A percentile compares a stretch with the other conserved stretches of the same genome.
These are phyloP conservation scores for Enoplosus armatus DNA, from an alignment of 2,797 vertebrate genomes.

Conservation along the genomic window DNA sequence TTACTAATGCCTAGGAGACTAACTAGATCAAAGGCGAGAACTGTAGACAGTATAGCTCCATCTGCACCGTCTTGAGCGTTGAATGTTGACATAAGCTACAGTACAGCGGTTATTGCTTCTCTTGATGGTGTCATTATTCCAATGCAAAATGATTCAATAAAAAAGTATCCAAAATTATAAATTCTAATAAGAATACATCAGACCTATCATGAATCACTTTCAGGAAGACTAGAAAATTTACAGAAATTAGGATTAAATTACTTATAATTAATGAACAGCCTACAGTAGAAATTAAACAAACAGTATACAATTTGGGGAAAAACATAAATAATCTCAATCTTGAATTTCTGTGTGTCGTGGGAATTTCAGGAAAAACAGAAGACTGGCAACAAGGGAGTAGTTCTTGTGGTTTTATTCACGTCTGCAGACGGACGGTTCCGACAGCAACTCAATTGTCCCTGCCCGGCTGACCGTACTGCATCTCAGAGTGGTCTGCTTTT, in stretches of 20 bases:
- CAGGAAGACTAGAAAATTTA: neutral
- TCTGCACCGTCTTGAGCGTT: conserved; percentile 36
- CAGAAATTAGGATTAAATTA: neutral
- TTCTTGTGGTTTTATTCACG: too few relatives aligned
- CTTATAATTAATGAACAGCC: neutral
- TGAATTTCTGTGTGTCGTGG: too few relatives aligned
- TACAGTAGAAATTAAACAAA: neutral
- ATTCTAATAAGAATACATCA: neutral
- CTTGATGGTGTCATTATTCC: conserved; percentile 82
- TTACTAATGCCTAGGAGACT: conserved; percentile 87
- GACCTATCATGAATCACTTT: neutral
- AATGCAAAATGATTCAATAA: conserved; percentile 21
- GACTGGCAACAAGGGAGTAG: too few relatives aligned
- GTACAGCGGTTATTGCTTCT: conserved; percentile 70
- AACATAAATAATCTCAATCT: neutral
- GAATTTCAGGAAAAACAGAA: too few relatives aligned
- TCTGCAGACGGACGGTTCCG: too few relatives aligned
- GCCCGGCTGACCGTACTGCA: too few relatives aligned
- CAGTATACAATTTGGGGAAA: neutral
- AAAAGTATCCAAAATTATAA: neutral
- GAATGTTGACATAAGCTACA: conserved; percentile 12
- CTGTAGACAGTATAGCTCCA: conserved; percentile 30
- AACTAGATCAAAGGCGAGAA: conserved; percentile 80
- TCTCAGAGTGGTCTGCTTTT: too few relatives aligned
- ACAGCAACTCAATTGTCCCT: too few relatives aligned